phyloP scores from a whole-genome alignment of 2,888 invertebrate species.

The Tuberolachnus salignus region DNA sequence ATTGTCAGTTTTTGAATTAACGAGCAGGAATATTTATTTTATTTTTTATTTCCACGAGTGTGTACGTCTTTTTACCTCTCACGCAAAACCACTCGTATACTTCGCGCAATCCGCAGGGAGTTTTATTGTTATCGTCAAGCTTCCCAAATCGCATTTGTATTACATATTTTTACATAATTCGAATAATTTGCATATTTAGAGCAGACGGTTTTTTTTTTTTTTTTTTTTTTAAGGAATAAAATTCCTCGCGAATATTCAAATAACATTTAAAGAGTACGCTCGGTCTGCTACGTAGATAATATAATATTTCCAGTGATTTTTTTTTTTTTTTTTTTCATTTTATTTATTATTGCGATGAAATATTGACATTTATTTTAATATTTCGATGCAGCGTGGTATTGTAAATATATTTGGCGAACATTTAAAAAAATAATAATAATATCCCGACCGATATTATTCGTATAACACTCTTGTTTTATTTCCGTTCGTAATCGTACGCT shows the following conservation, averaged over 20 bases:
- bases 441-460: too few relatives aligned
- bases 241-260: background rate
- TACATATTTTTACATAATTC: constrained; percentile 48
- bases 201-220: background rate
- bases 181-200: constrained; percentile 40
- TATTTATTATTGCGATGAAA: background rate
- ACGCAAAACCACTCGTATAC: background rate
- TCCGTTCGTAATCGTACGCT: too few relatives aligned
- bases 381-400: too few relatives aligned
- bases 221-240: background rate
- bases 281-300: too few relatives aligned
- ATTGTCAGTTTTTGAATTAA: constrained; percentile 26
- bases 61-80: background rate
- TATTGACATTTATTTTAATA: background rate
- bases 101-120: constrained; percentile 1
- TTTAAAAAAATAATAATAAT: too few relatives aligned
- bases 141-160: constrained; percentile 37
- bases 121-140: constrained; percentile 35
- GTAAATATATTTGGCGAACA: too few relatives aligned
- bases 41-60: background rate
- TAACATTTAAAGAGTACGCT: background rate
- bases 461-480: too few relatives aligned
- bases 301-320: too few relatives aligned
- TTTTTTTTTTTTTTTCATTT: background rate
- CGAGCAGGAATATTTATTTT: background rate